These are phyloP conservation scores for Hirtodrosophila cameraria DNA, from an alignment of 2,888 invertebrate species.

Conservation along the genomic window DNA sequence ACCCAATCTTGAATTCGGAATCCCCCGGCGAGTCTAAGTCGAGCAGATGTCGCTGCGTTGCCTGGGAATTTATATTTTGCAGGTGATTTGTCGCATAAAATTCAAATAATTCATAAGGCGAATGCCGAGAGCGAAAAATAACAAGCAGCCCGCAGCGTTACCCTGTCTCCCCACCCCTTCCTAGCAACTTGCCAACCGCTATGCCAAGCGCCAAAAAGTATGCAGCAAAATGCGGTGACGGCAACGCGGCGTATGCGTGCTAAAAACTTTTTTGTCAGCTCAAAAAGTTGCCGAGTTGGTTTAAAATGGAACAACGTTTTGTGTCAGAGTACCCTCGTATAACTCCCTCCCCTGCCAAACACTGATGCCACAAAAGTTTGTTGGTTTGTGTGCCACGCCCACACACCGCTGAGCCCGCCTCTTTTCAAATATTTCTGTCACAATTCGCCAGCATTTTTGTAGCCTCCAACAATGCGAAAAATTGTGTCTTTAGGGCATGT, in stretches of 20 bases:
- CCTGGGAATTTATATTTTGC: conserved; percentile 76
- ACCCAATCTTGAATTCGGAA: conserved; percentile 8
- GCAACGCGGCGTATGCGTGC: conserved; percentile 73
- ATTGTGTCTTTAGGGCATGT: conserved; percentile 66
- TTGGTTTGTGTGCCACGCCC: conserved; percentile 16
- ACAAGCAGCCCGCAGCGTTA: conserved; percentile 56
- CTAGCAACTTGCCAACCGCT: conserved; percentile 21
- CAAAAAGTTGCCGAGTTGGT: conserved; percentile 45
- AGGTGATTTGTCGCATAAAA: conserved; percentile 80
- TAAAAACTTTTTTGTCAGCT: conserved; percentile 76
- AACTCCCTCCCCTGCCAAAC: not conserved
- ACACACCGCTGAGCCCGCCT: conserved; percentile 1
- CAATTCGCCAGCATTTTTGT: conserved; percentile 62
- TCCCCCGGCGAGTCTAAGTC: conserved; percentile 8
- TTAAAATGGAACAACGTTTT: conserved; percentile 33
- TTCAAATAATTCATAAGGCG: conserved; percentile 77
- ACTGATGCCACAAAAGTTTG: conserved; percentile 40
- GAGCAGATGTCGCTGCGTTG: conserved; percentile 38
- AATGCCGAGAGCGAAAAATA: conserved; percentile 62
- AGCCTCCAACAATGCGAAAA: conserved; percentile 57
- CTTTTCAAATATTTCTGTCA: conserved; percentile 59
- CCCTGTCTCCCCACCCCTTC: not conserved
- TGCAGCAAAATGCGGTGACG: conserved; percentile 64
- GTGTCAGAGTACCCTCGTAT: not conserved
- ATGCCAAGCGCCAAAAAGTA: conserved; percentile 72